Percentiles rank a stretch among this genome's conserved stretches.
Evolutionary conservation across 2,888 invertebrate species (phyloP).

Genomic region (Zootermopsis nevadensis): DNA sequence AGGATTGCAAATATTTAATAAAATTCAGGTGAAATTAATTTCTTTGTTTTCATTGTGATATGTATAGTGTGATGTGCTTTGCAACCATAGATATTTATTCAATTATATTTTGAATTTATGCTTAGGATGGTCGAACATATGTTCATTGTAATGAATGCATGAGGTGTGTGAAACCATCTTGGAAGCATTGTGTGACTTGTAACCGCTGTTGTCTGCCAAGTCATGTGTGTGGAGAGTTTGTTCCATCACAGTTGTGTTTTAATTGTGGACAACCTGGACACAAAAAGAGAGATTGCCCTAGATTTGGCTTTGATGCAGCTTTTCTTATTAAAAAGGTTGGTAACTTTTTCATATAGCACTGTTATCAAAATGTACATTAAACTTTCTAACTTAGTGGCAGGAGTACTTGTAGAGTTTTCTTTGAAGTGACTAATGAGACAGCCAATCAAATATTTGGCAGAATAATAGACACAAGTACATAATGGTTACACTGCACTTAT

Average conservation of each 20-base stretch:
- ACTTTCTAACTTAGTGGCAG: too few relatives aligned
- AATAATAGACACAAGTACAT: too few relatives aligned
- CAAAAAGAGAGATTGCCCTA: conserved; percentile 68
- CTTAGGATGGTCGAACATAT: conserved; percentile 74
- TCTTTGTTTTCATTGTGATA: too few relatives aligned
- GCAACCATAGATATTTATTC: too few relatives aligned
- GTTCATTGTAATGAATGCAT: conserved; percentile 74
- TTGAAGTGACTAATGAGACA: too few relatives aligned
- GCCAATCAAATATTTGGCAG: too few relatives aligned
- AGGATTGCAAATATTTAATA: too few relatives aligned
- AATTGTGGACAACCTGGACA: conserved; percentile 70
- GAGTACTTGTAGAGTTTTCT: too few relatives aligned
- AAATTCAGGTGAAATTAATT: too few relatives aligned
- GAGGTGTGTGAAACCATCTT: conserved; percentile 86
- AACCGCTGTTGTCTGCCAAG: conserved; percentile 70
- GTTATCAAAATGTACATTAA: too few relatives aligned
- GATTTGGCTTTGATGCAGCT: not conserved
- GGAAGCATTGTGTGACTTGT: conserved; percentile 82
- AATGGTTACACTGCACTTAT: too few relatives aligned
- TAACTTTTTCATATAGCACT: not conserved
- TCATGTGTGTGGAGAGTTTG: conserved; percentile 67
- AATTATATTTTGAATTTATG: conserved; percentile 5
- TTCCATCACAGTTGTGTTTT: conserved; percentile 63
- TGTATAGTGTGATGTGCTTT: too few relatives aligned
- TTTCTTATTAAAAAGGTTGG: not conserved